Conservation (phyloP, 2,888 invertebrate species). For the Mellilla xanthometata region DNA sequence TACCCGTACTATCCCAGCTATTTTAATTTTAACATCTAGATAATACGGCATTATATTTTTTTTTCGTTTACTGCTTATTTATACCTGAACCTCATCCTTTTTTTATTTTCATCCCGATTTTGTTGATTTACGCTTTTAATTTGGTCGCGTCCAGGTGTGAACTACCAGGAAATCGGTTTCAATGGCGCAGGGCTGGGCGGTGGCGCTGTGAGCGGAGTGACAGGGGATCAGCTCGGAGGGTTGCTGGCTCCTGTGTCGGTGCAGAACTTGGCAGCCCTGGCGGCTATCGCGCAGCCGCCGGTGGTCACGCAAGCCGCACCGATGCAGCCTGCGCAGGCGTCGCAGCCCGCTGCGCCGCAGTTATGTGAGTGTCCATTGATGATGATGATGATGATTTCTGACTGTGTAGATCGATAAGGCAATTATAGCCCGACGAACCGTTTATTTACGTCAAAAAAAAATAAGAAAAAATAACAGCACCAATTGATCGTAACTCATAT, state of each 20-base stretch:
- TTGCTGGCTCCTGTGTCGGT: constrained; percentile 92
- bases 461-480: too few species aligned
- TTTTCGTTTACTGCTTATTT: constrained; percentile 3
- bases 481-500: too few species aligned
- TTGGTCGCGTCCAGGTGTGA: constrained; percentile 57
- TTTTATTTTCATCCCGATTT: constrained; percentile 16
- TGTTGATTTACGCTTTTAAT: constrained; percentile 21
- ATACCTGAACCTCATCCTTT: constrained; percentile 12
- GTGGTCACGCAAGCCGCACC: constrained; percentile 78
- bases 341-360: constrained; percentile 64
- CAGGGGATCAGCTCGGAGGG: constrained; percentile 92
- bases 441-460: too few species aligned
- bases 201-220: constrained; percentile 54
- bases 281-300: constrained; percentile 88
- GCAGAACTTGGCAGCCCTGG: constrained; percentile 95
- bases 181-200: constrained; percentile 77
- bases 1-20: too few species aligned
- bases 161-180: constrained; percentile 80
- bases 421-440: too few species aligned
- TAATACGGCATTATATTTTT: too few species aligned
- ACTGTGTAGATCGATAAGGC: too few species aligned
- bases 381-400: too few species aligned
- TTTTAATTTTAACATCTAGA: too few species aligned
- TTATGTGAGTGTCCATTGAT: constrained; percentile 75
- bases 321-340: constrained; percentile 53